Evolutionary conservation across 2,888 invertebrate species (phyloP).

Genomic region (Anarsia innoxiella): DNA sequence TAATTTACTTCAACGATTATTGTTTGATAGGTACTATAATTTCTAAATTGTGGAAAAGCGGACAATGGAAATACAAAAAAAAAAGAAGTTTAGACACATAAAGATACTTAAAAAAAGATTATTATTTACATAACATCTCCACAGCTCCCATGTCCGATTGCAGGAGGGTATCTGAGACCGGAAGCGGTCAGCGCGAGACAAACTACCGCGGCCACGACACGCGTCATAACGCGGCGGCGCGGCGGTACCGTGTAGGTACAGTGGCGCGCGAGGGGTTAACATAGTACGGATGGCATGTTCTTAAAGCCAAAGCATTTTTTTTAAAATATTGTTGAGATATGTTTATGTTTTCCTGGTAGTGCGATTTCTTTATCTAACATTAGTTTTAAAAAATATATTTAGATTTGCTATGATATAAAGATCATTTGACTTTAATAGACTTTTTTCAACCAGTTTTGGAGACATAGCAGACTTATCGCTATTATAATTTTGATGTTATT

Average conservation of each 20-base stretch:
- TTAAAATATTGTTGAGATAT: too few species aligned
- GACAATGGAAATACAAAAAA: neutral
- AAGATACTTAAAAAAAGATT: neutral
- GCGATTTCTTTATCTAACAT: too few species aligned
- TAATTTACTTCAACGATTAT: neutral
- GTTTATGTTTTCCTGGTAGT: too few species aligned
- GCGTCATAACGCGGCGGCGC: constrained; percentile 59
- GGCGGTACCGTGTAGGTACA: neutral
- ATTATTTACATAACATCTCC: constrained; percentile 15
- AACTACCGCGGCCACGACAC: constrained; percentile 56
- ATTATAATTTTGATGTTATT: too few species aligned
- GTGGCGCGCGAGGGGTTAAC: neutral
- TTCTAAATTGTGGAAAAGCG: neutral
- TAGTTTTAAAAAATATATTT: too few species aligned
- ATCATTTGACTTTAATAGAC: too few species aligned
- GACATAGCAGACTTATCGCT: too few species aligned
- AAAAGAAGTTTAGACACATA: neutral
- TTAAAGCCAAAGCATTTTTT: too few species aligned
- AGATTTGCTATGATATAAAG: too few species aligned
- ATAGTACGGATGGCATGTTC: too few species aligned
- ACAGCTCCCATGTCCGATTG: constrained; percentile 19
- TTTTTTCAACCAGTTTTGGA: too few species aligned
- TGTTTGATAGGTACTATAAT: neutral
- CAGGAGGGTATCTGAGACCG: constrained; percentile 41
- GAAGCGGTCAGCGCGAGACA: constrained; percentile 67